Percentiles rank a stretch among this genome's conserved stretches.
phyloP scores from a whole-genome alignment of 2,113 vertebrate genomes.

The Nerophis lumbriciformis region DNA sequence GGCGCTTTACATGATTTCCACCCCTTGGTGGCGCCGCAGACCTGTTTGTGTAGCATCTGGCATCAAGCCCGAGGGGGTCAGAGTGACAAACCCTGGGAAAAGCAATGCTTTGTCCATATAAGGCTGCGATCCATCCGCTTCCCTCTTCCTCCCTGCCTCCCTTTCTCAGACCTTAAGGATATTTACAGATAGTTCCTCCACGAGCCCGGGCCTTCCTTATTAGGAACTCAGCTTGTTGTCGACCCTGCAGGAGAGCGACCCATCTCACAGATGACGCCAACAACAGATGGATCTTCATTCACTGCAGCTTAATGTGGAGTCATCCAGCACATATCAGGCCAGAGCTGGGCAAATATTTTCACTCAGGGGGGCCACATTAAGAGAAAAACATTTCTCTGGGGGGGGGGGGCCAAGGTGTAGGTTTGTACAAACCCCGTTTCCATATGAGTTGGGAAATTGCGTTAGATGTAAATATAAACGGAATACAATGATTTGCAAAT shows the following conservation, averaged over 20 bases:
- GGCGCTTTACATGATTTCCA: not conserved
- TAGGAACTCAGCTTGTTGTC: constrained; percentile 72
- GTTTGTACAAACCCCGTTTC: too few species aligned
- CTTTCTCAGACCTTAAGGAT: constrained; percentile 72
- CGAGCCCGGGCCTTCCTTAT: constrained; percentile 70
- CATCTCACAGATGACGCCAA: constrained; percentile 63
- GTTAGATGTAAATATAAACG: too few species aligned
- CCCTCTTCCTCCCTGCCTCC: constrained; percentile 68
- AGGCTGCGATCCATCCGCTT: constrained; percentile 77
- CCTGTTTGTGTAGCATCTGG: constrained; percentile 47
- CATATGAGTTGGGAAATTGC: too few species aligned
- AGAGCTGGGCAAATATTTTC: too few species aligned
- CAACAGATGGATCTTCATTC: constrained; percentile 49
- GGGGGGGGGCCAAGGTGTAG: too few species aligned
- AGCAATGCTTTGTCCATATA: constrained; percentile 76
- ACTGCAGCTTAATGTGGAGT: not conserved
- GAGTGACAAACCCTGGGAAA: constrained; percentile 77
- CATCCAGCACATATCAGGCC: not conserved
- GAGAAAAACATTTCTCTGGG: not conserved
- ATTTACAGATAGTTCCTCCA: constrained; percentile 69
- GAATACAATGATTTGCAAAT: too few species aligned
- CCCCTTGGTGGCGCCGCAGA: constrained; percentile 61
- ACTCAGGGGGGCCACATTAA: too few species aligned
- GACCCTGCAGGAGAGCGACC: constrained; percentile 63
- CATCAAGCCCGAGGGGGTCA: constrained; percentile 52